Evolutionary conservation across 2,888 invertebrate genomes (phyloP).

Genomic region (Drosophila ustulata): DNA sequence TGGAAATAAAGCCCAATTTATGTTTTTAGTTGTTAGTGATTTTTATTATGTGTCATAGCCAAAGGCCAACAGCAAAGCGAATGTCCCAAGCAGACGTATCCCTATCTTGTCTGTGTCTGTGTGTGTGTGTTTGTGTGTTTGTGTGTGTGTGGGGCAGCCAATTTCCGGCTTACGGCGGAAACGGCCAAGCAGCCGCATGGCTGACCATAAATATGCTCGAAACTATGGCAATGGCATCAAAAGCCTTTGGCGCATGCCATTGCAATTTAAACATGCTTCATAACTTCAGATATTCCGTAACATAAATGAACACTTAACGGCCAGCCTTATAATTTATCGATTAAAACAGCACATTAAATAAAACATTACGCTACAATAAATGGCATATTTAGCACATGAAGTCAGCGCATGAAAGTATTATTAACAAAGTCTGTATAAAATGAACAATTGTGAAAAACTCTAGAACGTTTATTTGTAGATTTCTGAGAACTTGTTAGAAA

Average conservation of each 20-base stretch:
- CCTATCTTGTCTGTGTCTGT: not conserved
- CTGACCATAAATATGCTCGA: constrained; percentile 43
- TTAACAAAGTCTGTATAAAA: no score
- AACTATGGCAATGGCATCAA: constrained; percentile 43
- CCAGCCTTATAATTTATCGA: constrained; percentile 6
- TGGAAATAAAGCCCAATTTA: constrained; percentile 78
- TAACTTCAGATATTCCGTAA: constrained; percentile 12
- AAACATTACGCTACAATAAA: not conserved
- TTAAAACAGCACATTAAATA: not conserved
- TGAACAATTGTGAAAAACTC: no score
- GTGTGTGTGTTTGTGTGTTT: constrained; percentile 6
- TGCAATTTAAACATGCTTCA: constrained; percentile 56
- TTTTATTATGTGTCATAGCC: constrained; percentile 79
- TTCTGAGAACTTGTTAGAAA: no score
- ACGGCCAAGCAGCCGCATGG: constrained; percentile 40
- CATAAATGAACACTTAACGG: constrained; percentile 1
- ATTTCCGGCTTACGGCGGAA: constrained; percentile 74
- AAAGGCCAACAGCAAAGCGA: constrained; percentile 45
- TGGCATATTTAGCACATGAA: not conserved
- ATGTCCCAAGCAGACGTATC: constrained; percentile 23
- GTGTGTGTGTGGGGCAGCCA: constrained; percentile 50
- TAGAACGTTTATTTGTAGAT: no score
- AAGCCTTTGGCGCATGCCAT: constrained; percentile 28
- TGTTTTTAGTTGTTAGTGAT: constrained; percentile 79
- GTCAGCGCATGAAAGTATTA: not conserved